Evolutionary conservation across 2,113 vertebrate species (phyloP), one percentile per base, ranked within the genome.

Genomic region (Calcarius ornatus): DNA sequence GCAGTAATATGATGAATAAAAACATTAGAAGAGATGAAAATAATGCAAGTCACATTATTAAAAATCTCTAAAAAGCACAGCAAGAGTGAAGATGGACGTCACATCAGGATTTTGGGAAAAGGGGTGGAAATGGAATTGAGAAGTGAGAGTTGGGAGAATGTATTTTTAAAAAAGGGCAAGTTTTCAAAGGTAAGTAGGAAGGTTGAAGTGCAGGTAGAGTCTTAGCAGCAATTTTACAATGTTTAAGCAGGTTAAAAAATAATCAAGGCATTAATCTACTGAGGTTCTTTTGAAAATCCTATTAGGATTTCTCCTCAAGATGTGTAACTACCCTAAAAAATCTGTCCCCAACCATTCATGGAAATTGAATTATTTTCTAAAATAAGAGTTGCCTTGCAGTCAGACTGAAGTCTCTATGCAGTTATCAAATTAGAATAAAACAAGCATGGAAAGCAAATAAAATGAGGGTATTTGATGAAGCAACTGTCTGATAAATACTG

Each of bases 391-490:
- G 68, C 68, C 51, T 82, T 19, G 5, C 45, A 94, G 54, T 82
- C 81, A 82, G 47, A 57, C 51, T 81, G 47, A 88, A 92, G 64
- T 71, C 19, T 83, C 30, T 38, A 24, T 64, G 43, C 43, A 66
- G 82, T 86, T 82, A 82, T 56, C 79, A 83, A 92, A 96, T 88
- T 91, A 90, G 93, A 95, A 94, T 53, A 77, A 92, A 93, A 86
- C 0, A 6, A 90, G 51, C 13, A 79, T 64, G 31, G 25, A 93
- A 90, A 96, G 68, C 82, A 95, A 94, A 88, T 63, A 94, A 77
- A 92, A 77, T 10, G 33, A 80, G 68, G 61, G 76, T 43, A 56
- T 93, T 92, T 93, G 90, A 94, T 80, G 60, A 87, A 93, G 71
- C 79, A 95, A 35, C 20, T 48, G 45, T 81, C 37, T 73, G 85